Evolutionary conservation across 53 echinoderm and acorn worm species (phyloP), one percentile per base, ranked within the genome.

Genomic region (Stichopus horrens): DNA sequence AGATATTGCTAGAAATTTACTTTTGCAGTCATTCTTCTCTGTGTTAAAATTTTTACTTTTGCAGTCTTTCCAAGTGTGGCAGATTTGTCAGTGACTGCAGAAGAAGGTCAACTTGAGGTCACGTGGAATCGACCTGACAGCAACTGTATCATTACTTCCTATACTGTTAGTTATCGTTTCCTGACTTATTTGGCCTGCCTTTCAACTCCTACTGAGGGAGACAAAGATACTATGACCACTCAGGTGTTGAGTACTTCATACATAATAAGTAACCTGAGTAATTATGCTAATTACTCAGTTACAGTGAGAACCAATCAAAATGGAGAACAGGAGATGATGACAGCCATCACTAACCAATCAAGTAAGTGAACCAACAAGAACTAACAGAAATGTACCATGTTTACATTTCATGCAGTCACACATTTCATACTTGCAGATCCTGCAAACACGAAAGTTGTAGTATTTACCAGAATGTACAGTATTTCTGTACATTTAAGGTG

Each of bases 281-380:
- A 14, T 52, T 79, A 79, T 79, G 56, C 79, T 54, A n/a, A 56
- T 11, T 79, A 79, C 55, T 53, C 53, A 13, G 55, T 79, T 1
- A 79, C 5, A 53, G 79, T 79, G 55, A 79, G 79, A 79, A 53
- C 79, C 8, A 55, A 79, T 55, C 52, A 53, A 79, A 19, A 55
- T 79, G 79, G 79, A 79, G 52, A n/a, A 55, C 52, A 53, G 18
- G 5, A 7, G 7, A 56, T 4, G 11, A 63, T 5, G 0, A 63
- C 63, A 63, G 63, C 14, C 16, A 16, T 63, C 10, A 63, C 63
- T 63, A 63, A 10, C 63, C 4, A 5, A 63, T 13, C 11, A 13
- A 63, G 63, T 63, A 63, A 63, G 63, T 63, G 9, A 9, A 60
- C 60, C 60, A 5, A 9, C 13, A 60, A 5, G 60, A 60, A 13